phyloP scores from a whole-genome alignment of 1,140 invertebrate species.

The Acromyrmex heyeri region DNA sequence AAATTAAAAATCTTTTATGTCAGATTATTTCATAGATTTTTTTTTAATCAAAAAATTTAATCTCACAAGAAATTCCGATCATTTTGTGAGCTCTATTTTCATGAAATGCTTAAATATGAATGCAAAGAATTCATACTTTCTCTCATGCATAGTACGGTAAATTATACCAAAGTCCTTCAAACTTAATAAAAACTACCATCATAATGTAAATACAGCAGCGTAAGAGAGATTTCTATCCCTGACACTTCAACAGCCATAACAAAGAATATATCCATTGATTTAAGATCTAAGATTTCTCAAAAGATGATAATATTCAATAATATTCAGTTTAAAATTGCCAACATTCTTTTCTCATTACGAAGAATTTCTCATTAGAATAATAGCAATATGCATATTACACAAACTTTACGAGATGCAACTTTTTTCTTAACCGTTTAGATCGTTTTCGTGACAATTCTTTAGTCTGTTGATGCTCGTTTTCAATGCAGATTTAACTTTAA shows the following conservation, averaged over 20 bases:
- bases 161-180: constrained; percentile 11
- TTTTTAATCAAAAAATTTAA: neutral
- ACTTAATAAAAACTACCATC: constrained; percentile 18
- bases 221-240: constrained; percentile 21
- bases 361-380: neutral
- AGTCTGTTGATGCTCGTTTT: too few species aligned
- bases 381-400: neutral
- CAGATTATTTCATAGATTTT: neutral
- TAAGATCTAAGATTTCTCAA: neutral
- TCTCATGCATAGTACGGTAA: neutral
- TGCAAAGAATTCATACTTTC: constrained; percentile 7
- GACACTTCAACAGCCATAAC: neutral
- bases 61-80: neutral
- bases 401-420: neutral
- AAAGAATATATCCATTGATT: constrained; percentile 10
- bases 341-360: constrained; percentile 13
- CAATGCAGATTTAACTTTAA: too few species aligned
- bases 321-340: constrained; percentile 9
- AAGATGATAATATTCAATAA: neutral
- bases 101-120: neutral
- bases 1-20: neutral
- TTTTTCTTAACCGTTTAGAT: neutral
- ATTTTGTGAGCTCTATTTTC: neutral
- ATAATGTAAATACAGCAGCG: neutral
- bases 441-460: neutral